Conservation (phyloP, 2,888 invertebrate species). For the Oligia latruncula region DNA sequence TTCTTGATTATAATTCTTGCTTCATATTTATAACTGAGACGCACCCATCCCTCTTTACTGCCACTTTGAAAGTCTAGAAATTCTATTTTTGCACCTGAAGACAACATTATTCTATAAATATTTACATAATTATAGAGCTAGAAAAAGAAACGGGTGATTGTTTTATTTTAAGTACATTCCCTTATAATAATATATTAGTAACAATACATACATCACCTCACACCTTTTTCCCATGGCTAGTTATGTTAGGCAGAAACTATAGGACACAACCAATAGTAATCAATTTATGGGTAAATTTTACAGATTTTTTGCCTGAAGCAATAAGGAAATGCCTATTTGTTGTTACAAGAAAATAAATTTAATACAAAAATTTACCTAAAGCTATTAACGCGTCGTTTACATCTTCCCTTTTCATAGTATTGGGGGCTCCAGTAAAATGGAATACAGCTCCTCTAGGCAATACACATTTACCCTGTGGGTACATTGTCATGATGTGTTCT, state of each 20-base stretch:
- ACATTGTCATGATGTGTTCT: slow-evolving; percentile 17
- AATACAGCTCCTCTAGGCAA: slow-evolving; percentile 35
- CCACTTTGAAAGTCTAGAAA: slow-evolving; percentile 40
- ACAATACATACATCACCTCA: background rate
- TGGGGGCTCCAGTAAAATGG: slow-evolving; percentile 27
- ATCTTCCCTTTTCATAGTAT: slow-evolving; percentile 28
- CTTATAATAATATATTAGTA: background rate
- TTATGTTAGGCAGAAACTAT: background rate
- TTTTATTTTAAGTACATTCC: background rate
- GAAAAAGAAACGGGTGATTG: background rate
- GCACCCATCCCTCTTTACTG: slow-evolving; percentile 35
- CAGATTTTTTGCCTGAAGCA: background rate
- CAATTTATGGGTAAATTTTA: background rate
- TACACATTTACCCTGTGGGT: slow-evolving; percentile 4
- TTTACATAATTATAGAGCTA: background rate
- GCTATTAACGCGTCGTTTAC: slow-evolving; percentile 15
- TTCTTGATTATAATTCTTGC: slow-evolving; percentile 33
- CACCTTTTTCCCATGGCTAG: background rate
- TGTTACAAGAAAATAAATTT: background rate
- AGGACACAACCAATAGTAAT: background rate
- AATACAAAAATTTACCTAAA: slow-evolving; percentile 30
- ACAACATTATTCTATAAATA: background rate
- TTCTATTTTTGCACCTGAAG: slow-evolving; percentile 37
- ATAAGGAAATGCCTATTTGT: background rate
- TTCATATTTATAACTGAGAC: slow-evolving; percentile 32